Evolutionary conservation across 1,140 invertebrate species (phyloP), one percentile per base, ranked within the genome.

Genomic region (Lepeophtheirus salmonis): DNA sequence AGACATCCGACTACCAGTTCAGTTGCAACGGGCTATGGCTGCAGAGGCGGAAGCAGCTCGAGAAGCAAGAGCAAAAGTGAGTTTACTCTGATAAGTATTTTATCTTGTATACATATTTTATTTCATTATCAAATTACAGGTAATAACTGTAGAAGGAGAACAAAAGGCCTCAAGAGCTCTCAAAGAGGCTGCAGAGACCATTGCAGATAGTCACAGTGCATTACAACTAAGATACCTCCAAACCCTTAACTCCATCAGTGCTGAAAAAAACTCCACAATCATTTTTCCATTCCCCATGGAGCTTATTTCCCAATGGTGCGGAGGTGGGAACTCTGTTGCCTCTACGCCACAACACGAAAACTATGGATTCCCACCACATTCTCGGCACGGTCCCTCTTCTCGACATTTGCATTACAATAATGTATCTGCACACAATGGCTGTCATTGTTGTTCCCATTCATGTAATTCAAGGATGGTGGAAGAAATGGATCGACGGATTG

Each of bases 191-290:
- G 85, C 87, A 2, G 88, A 94, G 68, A 82, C 91, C 20, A 88
- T 94, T 59, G 78, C 80, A 3, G 80, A 84, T 62, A 85, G 82
- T 62, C 86, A 88, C 14, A 83, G 83, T 3, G 87, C 89, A 1
- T 71, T 79, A 13, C 77, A 80, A 67, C 70, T 80, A 2, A 70
- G 78, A 24, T 79, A 80, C 67, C 67, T 80, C 22, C 80, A 95
- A 76, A 92, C 90, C 6, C 74, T 97, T 56, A 95, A 87, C 71
- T 85, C 86, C 4, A 95, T 97, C 70, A 89, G 89, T 48, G 87
- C 89, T 1, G 91, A 97, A 76, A 96, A 95, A 74, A 96, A 95
- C 71, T 96, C 91, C 3, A 97, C 92, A 10, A 96, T 97, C 67
- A 86, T 97, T 61, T 97, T 97, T 73, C 92, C 91, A 23, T 30